Percentiles rank a stretch among this genome's conserved stretches.
These are phyloP conservation scores for Mantis religiosa DNA, from an alignment of 2,888 invertebrate species.

Conservation along the genomic window DNA sequence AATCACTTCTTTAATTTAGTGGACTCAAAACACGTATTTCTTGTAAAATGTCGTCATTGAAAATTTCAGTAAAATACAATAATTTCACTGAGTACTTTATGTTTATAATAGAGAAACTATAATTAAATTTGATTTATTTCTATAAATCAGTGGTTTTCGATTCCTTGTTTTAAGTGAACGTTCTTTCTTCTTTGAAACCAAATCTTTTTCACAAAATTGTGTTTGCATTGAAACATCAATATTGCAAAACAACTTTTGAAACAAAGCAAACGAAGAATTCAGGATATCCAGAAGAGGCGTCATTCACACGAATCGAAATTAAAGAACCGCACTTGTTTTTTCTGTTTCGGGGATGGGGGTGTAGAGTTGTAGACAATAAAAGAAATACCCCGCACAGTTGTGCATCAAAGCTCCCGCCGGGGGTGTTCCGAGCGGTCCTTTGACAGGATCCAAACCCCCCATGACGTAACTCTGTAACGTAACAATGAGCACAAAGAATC, in stretches of 20 bases:
- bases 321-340: neutral
- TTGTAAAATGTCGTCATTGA: too few species aligned
- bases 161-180: too few species aligned
- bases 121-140: too few species aligned
- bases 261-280: neutral
- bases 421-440: constrained; percentile 12
- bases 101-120: too few species aligned
- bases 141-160: too few species aligned
- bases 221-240: neutral
- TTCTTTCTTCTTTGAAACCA: too few species aligned
- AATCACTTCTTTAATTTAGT: too few species aligned
- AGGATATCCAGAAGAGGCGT: neutral
- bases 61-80: too few species aligned
- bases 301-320: neutral
- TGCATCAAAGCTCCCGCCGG: neutral
- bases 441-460: constrained; percentile 5
- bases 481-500: constrained; percentile 14
- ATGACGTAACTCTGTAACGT: constrained; percentile 7
- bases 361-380: neutral
- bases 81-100: too few species aligned
- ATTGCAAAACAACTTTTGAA: neutral
- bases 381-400: neutral
- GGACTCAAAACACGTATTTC: too few species aligned
- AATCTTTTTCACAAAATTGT: neutral
- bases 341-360: neutral